Evolutionary conservation across 2,888 invertebrate species (phyloP), one percentile per base, ranked within the genome.

Genomic region (Limulus polyphemus): DNA sequence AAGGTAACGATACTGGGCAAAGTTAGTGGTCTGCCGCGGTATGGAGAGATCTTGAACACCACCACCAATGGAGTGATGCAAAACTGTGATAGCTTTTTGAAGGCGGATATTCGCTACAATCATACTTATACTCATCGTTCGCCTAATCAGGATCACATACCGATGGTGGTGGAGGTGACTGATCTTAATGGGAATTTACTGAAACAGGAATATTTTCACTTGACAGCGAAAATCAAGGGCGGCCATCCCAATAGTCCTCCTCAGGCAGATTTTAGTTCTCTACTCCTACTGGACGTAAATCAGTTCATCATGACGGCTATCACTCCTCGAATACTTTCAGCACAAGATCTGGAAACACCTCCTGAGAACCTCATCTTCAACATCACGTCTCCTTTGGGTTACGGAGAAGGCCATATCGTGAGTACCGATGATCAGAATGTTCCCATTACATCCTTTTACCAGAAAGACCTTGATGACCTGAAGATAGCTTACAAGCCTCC

Each of bases 401-500:
- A 68, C 16, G 73, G 72, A 10, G 73, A 75, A 65, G 77, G 77
- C 7, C 63, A 68, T 12, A 71, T 77, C 16, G 74, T 77, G 11
- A 75, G 73, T 61, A 76, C 77, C 7, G 75, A 76, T 63, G 75
- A 77, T 64, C 71, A 71, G 47, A 71, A 72, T 57, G 64, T 71
- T 57, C 72, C 75, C 13, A 68, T 77, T 56, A 68, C 67, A 13
- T 73, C 74, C 7, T 77, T 77, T 68, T 73, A 71, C 59, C 76
- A 76, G 63, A 69, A 71, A 60, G 76, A 76, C 63, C 62, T 77
- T 2, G 65, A 70, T 52, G 73, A 75, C 56, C 64, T 76, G 52
- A 76, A 75, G 68, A 75, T 77, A 51, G 76, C 75, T 1, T 77
- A 75, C 64, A 74, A 73, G 61, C 77, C 77, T n/a, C 73, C 73